A percentile compares a stretch with the other conserved stretches of the same genome.
phyloP scores from a whole-genome alignment of 2,888 invertebrate species.

The Pemphredon lugubris region DNA sequence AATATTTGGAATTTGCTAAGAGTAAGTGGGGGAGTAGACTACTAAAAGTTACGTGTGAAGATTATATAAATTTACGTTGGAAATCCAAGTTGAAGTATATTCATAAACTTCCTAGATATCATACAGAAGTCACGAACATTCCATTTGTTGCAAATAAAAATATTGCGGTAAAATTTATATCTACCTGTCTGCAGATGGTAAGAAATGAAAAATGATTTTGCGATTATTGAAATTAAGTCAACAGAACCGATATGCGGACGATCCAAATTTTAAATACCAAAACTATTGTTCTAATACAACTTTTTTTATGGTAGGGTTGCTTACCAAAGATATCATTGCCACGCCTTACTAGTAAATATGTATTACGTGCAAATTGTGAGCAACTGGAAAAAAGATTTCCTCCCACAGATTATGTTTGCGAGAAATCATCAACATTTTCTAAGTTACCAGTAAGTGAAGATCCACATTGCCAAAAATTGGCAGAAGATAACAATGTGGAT shows the following conservation, averaged over 20 bases:
- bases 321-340: constrained; percentile 59
- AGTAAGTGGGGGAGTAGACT: constrained; percentile 58
- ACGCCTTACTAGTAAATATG: constrained; percentile 19
- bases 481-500: constrained; percentile 65
- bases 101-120: constrained; percentile 65
- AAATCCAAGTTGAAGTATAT: constrained; percentile 55
- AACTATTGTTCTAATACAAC: background rate
- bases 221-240: background rate
- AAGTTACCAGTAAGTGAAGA: constrained; percentile 70
- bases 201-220: constrained; percentile 15
- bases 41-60: constrained; percentile 45
- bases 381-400: constrained; percentile 35
- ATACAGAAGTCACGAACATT: constrained; percentile 61
- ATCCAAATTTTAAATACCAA: background rate
- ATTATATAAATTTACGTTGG: constrained; percentile 65
- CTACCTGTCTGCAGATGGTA: constrained; percentile 62
- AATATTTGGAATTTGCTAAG: constrained; percentile 66
- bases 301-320: constrained; percentile 52
- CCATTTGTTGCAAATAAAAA: constrained; percentile 62
- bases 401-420: background rate
- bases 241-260: too few relatives aligned
- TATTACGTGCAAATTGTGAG: constrained; percentile 6
- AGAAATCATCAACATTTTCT: constrained; percentile 17
- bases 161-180: constrained; percentile 56
- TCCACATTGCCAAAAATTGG: constrained; percentile 65